Evolutionary conservation across 2,113 vertebrate genomes (phyloP), one percentile per base, ranked within the genome.

Genomic region (Actenoides lindsayi): DNA sequence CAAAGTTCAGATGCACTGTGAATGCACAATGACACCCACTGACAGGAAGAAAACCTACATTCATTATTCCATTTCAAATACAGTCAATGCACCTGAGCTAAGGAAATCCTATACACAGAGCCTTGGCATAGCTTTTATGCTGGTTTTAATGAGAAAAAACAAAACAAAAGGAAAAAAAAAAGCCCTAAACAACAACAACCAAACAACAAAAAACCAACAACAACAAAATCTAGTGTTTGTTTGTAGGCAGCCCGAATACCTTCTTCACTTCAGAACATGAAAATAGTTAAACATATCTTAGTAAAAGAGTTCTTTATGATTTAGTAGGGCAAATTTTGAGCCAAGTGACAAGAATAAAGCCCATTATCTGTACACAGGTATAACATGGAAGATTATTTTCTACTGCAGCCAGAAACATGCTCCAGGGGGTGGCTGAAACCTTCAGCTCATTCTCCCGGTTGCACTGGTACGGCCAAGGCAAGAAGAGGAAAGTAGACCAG

Each of bases 401-500:
- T 46, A 25, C 17, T 13, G 27, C 20, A 37, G 31, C 9, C 51
- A 25, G 24, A 37, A 53, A 41, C 25, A 41, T 28, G 16, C 37
- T 82, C 48, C 11, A 30, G 21, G 35, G 5, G 18, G 8, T 31
- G n/a, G 35, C 33, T 33, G 48, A 62, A 25, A 25, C n/a, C 27
- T 56, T 23, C 63, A 24, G 30, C 27, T 60, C 31, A 0, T 50
- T 54, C 27, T n/a, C 39, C 33, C 35, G 53, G 19, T 51, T 17
- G 57, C 39, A 8, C 28, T 7, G 16, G 28, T 23, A 28, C 0
- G 2, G 19, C n/a, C 63, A 50, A 53, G 9, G 1, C 44, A 20
- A 35, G 6, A 13, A 21, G 3, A 48, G 5, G 1, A 37, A 54
- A 30, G 16, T 1, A 16, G 41, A 8, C 1, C 5, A 50, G 28